A percentile compares a stretch with the other conserved stretches of the same genome.
Conservation (phyloP, 2,797 vertebrate species). For the Anisognathus igniventris region DNA sequence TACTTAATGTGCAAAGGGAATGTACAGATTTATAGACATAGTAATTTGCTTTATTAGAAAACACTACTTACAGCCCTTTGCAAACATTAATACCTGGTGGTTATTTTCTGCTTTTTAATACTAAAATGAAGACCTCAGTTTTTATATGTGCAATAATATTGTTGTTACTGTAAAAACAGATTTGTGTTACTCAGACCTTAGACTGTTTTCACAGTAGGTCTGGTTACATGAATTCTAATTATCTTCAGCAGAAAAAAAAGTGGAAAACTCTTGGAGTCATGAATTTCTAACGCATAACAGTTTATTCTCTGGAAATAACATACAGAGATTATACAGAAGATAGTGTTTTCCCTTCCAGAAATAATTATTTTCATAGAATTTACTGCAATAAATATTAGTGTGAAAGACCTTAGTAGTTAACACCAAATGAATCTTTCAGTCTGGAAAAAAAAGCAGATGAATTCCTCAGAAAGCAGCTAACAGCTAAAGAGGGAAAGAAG, state of each 20-base stretch:
- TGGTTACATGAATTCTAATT: conserved; percentile 27
- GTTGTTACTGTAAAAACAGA: background rate
- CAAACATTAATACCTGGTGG: background rate
- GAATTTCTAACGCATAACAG: background rate
- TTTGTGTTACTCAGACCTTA: background rate
- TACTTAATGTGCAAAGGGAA: background rate
- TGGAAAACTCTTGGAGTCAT: background rate
- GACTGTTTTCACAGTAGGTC: background rate
- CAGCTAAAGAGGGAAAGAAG: background rate
- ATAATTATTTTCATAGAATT: background rate
- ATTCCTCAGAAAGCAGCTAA: background rate
- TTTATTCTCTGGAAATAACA: background rate
- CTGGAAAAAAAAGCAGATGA: background rate
- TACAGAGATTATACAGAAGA: background rate
- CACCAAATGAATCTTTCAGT: background rate
- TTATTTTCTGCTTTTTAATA: conserved; percentile 7
- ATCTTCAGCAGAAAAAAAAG: background rate
- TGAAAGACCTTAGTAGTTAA: background rate
- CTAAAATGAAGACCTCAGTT: background rate
- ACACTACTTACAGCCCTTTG: background rate
- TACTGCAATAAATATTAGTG: background rate
- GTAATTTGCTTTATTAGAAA: background rate
- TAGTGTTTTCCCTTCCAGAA: background rate
- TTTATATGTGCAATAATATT: background rate
- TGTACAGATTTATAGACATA: background rate